These are phyloP conservation scores for Subanguina moxae DNA, from an alignment of 1,140 invertebrate species.

Conservation along the genomic window DNA sequence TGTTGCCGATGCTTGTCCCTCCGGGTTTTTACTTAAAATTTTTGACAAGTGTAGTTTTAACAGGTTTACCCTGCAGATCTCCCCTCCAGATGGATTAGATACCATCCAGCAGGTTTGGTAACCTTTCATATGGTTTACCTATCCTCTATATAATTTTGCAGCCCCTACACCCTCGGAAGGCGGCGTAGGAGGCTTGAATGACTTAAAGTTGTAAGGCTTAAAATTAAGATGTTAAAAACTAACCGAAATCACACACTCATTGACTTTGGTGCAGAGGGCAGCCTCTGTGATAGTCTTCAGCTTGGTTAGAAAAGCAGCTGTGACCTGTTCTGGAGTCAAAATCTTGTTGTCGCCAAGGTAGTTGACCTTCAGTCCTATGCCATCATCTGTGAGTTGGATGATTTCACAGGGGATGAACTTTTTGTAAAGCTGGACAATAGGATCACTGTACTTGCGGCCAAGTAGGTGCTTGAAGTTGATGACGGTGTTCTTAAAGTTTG, in stretches of 20 bases:
- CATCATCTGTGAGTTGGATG: constrained; percentile 36
- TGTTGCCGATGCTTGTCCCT: no score
- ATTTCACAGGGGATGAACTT: constrained; percentile 44
- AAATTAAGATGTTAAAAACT: no score
- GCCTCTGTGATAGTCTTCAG: constrained; percentile 82
- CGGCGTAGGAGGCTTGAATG: no score
- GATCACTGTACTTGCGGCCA: constrained; percentile 78
- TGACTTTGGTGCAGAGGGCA: constrained; percentile 72
- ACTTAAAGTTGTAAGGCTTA: no score
- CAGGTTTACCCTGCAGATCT: no score
- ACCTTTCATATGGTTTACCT: no score
- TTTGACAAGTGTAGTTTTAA: no score
- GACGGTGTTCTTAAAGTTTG: constrained; percentile 93
- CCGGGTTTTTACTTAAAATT: no score
- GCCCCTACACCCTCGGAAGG: no score
- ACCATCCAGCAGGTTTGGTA: no score
- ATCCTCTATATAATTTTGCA: no score
- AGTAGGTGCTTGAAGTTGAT: constrained; percentile 85
- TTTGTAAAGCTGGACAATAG: constrained; percentile 63
- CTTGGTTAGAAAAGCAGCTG: constrained; percentile 93
- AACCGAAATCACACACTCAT: constrained; percentile 90
- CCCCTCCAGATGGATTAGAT: no score
- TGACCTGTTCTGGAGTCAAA: constrained; percentile 89
- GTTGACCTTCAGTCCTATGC: constrained; percentile 65
- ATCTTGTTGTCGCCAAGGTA: constrained; percentile 79